These are phyloP conservation scores for Eulimnadia texana DNA, from an alignment of 1,140 invertebrate species.

Conservation along the genomic window DNA sequence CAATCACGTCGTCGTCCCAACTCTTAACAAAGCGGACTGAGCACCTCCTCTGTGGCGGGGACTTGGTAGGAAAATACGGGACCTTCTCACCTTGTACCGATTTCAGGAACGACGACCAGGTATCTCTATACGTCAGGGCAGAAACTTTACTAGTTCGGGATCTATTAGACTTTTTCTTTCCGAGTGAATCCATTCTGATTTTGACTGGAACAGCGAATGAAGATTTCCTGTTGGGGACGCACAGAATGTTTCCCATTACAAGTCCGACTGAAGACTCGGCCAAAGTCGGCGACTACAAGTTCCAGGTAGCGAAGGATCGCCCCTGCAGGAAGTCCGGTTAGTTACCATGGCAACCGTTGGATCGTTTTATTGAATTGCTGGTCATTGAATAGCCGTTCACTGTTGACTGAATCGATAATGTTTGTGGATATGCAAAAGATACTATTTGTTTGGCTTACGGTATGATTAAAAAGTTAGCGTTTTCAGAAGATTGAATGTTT, in stretches of 20 bases:
- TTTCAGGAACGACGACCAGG: conserved; percentile 15
- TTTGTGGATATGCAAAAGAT: no score
- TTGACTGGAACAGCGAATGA: background rate
- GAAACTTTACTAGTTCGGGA: background rate
- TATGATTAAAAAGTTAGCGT: no score
- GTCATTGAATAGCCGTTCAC: no score
- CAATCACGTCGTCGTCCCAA: conserved; percentile 8
- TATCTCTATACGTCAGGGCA: conserved; percentile 11
- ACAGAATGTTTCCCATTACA: background rate
- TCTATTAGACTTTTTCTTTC: background rate
- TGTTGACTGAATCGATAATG: no score
- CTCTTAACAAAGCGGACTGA: conserved; percentile 5
- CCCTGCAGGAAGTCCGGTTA: background rate
- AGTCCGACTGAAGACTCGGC: background rate
- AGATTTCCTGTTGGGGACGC: no score
- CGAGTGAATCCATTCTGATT: background rate
- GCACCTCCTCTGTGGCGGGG: conserved; percentile 1
- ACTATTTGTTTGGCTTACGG: no score
- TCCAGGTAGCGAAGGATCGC: background rate
- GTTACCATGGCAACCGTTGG: background rate
- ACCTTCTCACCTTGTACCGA: conserved; percentile 6
- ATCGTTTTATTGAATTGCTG: background rate
- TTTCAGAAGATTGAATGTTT: background rate
- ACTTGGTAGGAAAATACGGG: conserved; percentile 11
- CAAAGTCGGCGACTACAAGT: background rate